Conservation (phyloP, 2,797 vertebrate species). For the Sphenopsis melanotis region DNA sequence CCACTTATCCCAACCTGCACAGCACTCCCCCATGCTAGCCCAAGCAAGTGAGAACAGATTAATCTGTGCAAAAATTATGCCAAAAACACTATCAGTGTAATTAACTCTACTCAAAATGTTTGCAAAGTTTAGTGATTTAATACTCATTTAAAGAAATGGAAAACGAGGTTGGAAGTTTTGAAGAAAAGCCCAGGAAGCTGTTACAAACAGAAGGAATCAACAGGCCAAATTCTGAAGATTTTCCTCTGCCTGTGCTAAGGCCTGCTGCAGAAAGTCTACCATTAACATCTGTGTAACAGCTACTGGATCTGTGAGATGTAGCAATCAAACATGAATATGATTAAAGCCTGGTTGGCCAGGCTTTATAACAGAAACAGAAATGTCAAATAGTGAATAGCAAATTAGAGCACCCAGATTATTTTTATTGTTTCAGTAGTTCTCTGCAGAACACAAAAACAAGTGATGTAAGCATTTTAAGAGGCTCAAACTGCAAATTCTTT, state of each 20-base stretch:
- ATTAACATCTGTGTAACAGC: background rate
- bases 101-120: background rate
- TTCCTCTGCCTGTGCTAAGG: background rate
- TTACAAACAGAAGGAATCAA: background rate
- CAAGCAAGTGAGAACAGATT: constrained; percentile 24
- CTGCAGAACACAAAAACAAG: background rate
- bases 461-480: background rate
- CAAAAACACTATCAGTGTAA: background rate
- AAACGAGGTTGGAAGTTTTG: background rate
- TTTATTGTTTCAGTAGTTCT: background rate
- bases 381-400: background rate
- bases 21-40: background rate
- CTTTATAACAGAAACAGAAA: constrained; percentile 2
- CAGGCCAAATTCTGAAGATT: background rate
- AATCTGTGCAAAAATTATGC: background rate
- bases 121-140: background rate
- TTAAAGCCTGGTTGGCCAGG: background rate
- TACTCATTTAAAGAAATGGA: background rate
- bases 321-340: background rate
- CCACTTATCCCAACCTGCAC: background rate
- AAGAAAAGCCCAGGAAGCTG: background rate
- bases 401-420: background rate
- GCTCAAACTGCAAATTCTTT: background rate
- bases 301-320: background rate
- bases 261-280: background rate